phyloP scores from a whole-genome alignment of 2,113 vertebrate genomes.

The Nematolebias whitei region DNA sequence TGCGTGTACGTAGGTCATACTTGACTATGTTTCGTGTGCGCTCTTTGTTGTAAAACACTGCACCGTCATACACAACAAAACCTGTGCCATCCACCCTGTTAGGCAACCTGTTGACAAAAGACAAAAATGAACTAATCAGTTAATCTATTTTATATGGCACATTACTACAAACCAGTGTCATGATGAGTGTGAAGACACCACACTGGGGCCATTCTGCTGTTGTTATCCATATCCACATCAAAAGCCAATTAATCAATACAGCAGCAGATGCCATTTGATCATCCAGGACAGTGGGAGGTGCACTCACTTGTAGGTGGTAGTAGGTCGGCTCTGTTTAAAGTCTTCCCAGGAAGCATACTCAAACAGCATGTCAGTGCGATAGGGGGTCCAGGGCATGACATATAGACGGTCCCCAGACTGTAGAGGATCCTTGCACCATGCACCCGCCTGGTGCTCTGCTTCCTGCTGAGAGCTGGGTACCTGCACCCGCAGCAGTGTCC shows the following conservation, averaged over 20 bases:
- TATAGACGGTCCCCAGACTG: constrained; percentile 94
- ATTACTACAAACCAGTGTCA: constrained; percentile 28
- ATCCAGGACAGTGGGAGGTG: constrained; percentile 57
- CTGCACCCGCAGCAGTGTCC: constrained; percentile 87
- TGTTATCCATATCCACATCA: constrained; percentile 48
- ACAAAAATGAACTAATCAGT: constrained; percentile 19
- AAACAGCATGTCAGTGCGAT: constrained; percentile 91
- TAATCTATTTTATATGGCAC: constrained; percentile 30
- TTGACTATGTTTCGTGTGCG: constrained; percentile 94
- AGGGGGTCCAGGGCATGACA: constrained; percentile 95
- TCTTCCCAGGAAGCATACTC: constrained; percentile 94
- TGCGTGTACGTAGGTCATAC: constrained; percentile 91
- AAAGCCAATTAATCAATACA: constrained; percentile 63
- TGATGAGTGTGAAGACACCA: constrained; percentile 32
- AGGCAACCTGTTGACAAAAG: constrained; percentile 80
- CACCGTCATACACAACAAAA: constrained; percentile 94
- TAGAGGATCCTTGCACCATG: constrained; percentile 95
- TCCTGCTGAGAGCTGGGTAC: constrained; percentile 88
- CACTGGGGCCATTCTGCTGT: constrained; percentile 33
- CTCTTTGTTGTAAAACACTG: constrained; percentile 97
- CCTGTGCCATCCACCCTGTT: constrained; percentile 93
- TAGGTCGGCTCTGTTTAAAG: constrained; percentile 86
- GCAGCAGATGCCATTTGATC: constrained; percentile 61
- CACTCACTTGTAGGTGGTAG: constrained; percentile 90
- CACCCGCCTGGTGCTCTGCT: constrained; percentile 90